phyloP scores from a whole-genome alignment of 2,888 invertebrate species.

The Cactoblastis cactorum region DNA sequence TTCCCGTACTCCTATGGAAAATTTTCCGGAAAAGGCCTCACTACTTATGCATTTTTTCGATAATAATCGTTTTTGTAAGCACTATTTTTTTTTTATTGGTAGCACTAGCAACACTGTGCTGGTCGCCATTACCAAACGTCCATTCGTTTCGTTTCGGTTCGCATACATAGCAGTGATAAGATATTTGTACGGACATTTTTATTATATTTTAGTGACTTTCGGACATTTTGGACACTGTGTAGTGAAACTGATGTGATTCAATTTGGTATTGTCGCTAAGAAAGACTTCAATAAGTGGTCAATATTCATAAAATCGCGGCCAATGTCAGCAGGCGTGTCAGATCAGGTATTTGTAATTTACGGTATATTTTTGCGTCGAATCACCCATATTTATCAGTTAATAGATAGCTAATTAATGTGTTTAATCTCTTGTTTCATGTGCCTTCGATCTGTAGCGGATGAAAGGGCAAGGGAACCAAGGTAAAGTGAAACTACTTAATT shows the following conservation, averaged over 20 bases:
- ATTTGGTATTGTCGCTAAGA: conserved; percentile 63
- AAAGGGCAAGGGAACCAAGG: conserved; percentile 93
- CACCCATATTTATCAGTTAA: conserved; percentile 30
- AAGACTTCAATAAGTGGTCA: conserved; percentile 72
- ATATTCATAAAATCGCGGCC: conserved; percentile 82
- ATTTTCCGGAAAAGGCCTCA: no score
- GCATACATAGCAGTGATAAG: conserved; percentile 56
- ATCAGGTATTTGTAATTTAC: conserved; percentile 84
- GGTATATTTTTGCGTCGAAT: conserved; percentile 41
- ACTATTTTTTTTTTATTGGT: neutral
- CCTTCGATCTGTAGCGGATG: conserved; percentile 83
- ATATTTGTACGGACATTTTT: conserved; percentile 63
- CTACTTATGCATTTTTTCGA: no score
- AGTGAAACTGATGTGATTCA: conserved; percentile 75
- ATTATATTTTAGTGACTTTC: conserved; percentile 53
- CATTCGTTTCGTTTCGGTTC: conserved; percentile 58
- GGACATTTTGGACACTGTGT: conserved; percentile 63
- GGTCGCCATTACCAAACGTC: conserved; percentile 69
- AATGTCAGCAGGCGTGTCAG: conserved; percentile 96
- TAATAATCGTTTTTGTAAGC: no score
- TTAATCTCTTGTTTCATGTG: conserved; percentile 80
- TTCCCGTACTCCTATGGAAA: no score
- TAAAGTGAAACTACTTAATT: conserved; percentile 69
- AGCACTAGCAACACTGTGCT: conserved; percentile 40
- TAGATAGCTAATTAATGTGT: conserved; percentile 37